A percentile compares a stretch with the other conserved stretches of the same genome.
Conservation (phyloP, 1,140 invertebrate genomes). For the Macrostomum lignano region DNA sequence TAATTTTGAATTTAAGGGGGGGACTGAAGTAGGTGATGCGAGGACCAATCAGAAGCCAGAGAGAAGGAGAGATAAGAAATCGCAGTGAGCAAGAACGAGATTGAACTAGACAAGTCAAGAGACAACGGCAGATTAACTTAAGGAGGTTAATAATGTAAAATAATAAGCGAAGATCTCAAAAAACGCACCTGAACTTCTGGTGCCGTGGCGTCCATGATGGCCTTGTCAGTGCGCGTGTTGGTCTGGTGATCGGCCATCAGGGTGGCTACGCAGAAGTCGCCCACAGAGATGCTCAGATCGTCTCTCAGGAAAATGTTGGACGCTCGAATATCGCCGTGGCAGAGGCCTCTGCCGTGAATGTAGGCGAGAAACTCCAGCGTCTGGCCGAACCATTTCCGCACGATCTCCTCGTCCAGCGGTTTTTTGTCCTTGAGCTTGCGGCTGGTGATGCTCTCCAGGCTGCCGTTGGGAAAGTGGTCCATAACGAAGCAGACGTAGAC, state of each 20-base stretch:
- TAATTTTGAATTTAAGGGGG: too few species aligned
- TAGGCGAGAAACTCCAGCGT: slow-evolving; percentile 16
- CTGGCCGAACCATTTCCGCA: slow-evolving; percentile 19
- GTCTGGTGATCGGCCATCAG: slow-evolving; percentile 17
- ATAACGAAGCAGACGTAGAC: slow-evolving; percentile 19
- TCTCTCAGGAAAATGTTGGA: slow-evolving; percentile 16
- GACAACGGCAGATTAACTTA: too few species aligned
- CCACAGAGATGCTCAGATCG: slow-evolving; percentile 13
- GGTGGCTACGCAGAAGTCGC: slow-evolving; percentile 20
- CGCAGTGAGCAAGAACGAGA: too few species aligned
- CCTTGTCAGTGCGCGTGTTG: slow-evolving; percentile 15
- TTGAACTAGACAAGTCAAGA: too few species aligned
- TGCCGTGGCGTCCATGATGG: too few species aligned
- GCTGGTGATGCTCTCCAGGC: slow-evolving; percentile 8
- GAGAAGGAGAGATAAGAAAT: too few species aligned
- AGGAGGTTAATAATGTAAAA: too few species aligned
- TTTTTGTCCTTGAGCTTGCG: slow-evolving; percentile 8
- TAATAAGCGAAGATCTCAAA: too few species aligned
- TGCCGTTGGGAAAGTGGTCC: slow-evolving; percentile 16
- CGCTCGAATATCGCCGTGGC: slow-evolving; percentile 19
- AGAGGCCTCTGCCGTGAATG: slow-evolving; percentile 16
- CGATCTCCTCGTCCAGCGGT: slow-evolving; percentile 14
- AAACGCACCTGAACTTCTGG: too few species aligned
- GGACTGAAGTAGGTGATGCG: too few species aligned
- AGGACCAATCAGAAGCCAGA: too few species aligned